Evolutionary conservation across 2,797 vertebrate genomes (phyloP), one percentile per base, ranked within the genome.

Genomic region (Catharus ustulatus): DNA sequence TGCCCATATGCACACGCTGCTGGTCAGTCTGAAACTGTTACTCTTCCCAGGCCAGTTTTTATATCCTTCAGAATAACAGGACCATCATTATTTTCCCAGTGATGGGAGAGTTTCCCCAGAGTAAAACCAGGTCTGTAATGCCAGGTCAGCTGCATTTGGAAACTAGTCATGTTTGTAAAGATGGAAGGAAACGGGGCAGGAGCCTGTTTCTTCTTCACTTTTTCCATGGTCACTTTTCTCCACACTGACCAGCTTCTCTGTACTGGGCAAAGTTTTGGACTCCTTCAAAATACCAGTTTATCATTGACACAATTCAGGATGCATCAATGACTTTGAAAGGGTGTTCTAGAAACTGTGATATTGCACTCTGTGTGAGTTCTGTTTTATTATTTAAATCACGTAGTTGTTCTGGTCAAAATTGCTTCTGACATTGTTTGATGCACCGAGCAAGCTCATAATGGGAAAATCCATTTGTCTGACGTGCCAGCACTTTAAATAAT

Each of bases 91-190:
- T 95, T 95, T 93, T 95, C 78, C 88, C 74, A 49, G 0, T 36
- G 22, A 57, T 75, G 49, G 51, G 29, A 51, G 5, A 36, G 18
- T 59, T 95, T 95, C 58, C 57, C 19, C 27, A 62, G 67, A 54
- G 61, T 80, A 67, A 90, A 90, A 85, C 32, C 46, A 83, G 68
- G 40, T 63, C 76, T 92, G 55, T 77, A 87, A 89, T 95, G 84
- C 82, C 84, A 67, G 74, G 71, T 90, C 38, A 91, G 77, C 77
- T 79, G 38, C 42, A 32, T 64, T 84, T 91, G 87, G 91, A 90
- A 94, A 75, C n/a, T 45, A 30, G 43, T 27, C 54, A 74, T 87
- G 38, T 82, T 84, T 42, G 9, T 63, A 77, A 87, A 77, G 43
- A 80, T 73, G 75, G 82, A 74, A 74, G 54, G 64, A 93, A 92